A percentile compares a stretch with the other conserved stretches of the same genome.
phyloP scores from a whole-genome alignment of 2,888 invertebrate genomes.

The Pachydiplax longipennis region DNA sequence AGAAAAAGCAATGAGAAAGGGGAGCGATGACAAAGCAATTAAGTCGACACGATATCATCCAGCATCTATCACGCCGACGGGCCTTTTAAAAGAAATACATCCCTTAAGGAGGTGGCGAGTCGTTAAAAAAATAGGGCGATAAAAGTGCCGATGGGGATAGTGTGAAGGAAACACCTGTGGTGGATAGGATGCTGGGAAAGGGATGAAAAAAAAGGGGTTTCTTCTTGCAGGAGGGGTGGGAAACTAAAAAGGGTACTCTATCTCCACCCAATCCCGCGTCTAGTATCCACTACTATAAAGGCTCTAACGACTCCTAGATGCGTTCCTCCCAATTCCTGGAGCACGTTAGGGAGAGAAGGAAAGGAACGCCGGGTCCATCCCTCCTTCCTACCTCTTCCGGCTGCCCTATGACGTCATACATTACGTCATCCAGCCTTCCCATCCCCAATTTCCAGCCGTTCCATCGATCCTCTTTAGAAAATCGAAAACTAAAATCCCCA shows the following conservation, averaged over 20 bases:
- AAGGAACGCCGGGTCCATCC: not conserved
- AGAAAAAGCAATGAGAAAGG: not conserved
- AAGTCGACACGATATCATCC: not conserved
- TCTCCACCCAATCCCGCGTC: not conserved
- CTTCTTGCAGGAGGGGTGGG: not conserved
- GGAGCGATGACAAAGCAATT: not conserved
- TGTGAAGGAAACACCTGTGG: conserved; percentile 31
- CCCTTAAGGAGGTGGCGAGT: not conserved
- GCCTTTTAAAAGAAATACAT: not conserved
- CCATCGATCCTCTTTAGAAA: conserved; percentile 39
- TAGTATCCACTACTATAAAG: not conserved
- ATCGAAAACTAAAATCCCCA: conserved; percentile 42
- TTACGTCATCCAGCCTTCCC: conserved; percentile 34
- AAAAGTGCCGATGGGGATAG: not conserved
- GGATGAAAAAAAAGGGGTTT: too few relatives aligned
- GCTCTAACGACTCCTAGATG: not conserved
- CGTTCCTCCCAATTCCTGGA: not conserved
- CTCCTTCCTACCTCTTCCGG: conserved; percentile 4
- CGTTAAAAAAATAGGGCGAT: not conserved
- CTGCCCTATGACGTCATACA: conserved; percentile 30
- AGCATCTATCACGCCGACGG: not conserved
- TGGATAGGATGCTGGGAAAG: too few relatives aligned
- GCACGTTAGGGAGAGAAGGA: not conserved
- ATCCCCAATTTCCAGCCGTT: conserved; percentile 32
- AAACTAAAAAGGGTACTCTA: not conserved